Evolutionary conservation across 2,113 vertebrate species (phyloP), one percentile per base, ranked within the genome.

Genomic region (Aptenodytes patagonicus): DNA sequence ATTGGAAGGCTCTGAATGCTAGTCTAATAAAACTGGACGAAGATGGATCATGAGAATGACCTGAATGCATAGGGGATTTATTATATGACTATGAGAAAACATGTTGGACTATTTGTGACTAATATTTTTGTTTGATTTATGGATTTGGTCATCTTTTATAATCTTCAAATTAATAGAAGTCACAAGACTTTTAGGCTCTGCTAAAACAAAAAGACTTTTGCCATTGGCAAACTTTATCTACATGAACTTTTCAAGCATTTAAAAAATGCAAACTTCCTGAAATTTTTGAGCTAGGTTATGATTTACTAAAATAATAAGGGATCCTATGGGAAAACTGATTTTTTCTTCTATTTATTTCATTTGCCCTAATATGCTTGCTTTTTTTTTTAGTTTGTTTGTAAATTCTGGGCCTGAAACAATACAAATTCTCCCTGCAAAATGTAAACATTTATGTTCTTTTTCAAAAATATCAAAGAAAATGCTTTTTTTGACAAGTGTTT

Each of bases 101-200:
- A 70, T 6, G 2, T 55, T 83, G 62, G 66, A 73, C 66, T 91
- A 28, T 83, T 94, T 90, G 64, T 92, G 66, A 69, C 38, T 73
- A 80, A 72, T 76, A 71, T 54, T 94, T 94, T 88, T 87, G 17
- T 55, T 76, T 88, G 62, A 90, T 94, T 94, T 93, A 93, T 87
- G 78, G n/a, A 76, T 87, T 95, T 84, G 60, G 52, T 89, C 65
- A 57, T 60, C 46, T 82, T 89, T 89, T 73, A 66, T 78, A 66
- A 81, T 54, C 51, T 34, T 87, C 61, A 79, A 44, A 89, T 90
- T 91, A 85, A 76, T 80, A 85, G 61, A 91, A 94, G 85, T 44
- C 70, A 71, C 47, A 72, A 87, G 65, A 69, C 34, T 49, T 93
- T 89, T 76, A 83, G 40, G 34, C 7, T 91, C 6, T 60, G 13